Conservation (phyloP, 1,140 invertebrate species). For the Pseudomyrmex sp. region DNA sequence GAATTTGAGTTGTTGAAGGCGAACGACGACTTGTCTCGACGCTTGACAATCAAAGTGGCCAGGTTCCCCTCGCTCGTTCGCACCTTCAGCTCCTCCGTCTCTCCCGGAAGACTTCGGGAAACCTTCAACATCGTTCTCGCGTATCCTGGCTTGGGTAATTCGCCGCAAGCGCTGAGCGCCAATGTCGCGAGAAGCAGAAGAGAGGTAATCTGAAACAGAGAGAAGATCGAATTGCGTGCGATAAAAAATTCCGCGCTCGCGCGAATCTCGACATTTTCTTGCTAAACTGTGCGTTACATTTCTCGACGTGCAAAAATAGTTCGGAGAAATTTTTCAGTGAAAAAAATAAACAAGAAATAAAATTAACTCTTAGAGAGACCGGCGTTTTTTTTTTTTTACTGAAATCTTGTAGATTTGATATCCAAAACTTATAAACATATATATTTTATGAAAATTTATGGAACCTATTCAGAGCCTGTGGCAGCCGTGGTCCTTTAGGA, state of each 20-base stretch:
- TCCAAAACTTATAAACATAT: too few relatives aligned
- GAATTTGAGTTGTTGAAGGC: not conserved
- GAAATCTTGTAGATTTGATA: too few relatives aligned
- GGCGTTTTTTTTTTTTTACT: too few relatives aligned
- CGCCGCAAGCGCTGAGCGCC: conserved; percentile 36
- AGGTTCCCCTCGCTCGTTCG: conserved; percentile 90
- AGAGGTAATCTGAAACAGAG: conserved; percentile 70
- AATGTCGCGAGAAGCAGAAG: conserved; percentile 52
- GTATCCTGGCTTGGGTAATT: conserved; percentile 84
- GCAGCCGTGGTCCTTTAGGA: too few relatives aligned
- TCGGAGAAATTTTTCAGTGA: too few relatives aligned
- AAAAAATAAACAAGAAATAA: too few relatives aligned
- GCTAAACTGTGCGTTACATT: not conserved
- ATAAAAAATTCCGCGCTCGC: not conserved
- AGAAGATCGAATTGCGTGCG: not conserved
- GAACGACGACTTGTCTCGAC: conserved; percentile 85
- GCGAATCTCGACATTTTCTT: not conserved
- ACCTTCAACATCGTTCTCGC: conserved; percentile 92
- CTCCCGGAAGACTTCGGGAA: conserved; percentile 90
- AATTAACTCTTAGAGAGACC: too few relatives aligned
- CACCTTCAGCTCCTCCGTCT: conserved; percentile 91
- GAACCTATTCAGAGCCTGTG: too few relatives aligned
- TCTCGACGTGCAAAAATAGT: too few relatives aligned
- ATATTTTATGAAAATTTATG: too few relatives aligned
- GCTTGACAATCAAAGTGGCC: conserved; percentile 92